phyloP scores from a whole-genome alignment of 2,113 vertebrate genomes.

The Dryoscopus gambensis region DNA sequence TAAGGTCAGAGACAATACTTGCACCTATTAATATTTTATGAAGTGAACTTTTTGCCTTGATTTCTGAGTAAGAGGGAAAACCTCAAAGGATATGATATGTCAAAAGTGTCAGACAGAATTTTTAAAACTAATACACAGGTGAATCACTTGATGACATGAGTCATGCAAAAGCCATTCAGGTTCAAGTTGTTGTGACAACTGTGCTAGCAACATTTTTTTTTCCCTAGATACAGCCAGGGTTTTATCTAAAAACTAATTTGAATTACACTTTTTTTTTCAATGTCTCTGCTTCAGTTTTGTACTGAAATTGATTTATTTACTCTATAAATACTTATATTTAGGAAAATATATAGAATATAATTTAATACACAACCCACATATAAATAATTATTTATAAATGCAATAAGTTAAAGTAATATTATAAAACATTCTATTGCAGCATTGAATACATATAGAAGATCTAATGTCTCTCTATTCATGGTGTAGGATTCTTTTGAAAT shows the following conservation, averaged over 20 bases:
- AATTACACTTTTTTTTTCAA: background rate
- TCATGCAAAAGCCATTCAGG: background rate
- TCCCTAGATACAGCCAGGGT: background rate
- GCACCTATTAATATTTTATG: slow-evolving; percentile 28
- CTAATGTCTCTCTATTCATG: background rate
- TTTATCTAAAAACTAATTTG: background rate
- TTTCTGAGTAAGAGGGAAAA: slow-evolving; percentile 13
- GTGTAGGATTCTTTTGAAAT: background rate
- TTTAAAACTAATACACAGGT: background rate
- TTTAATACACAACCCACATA: background rate
- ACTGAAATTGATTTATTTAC: background rate
- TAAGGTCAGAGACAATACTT: slow-evolving; percentile 39
- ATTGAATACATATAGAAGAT: background rate
- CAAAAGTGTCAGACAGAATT: slow-evolving; percentile 12
- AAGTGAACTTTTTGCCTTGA: background rate
- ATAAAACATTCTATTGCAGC: background rate
- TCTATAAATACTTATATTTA: background rate
- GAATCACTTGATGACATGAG: background rate
- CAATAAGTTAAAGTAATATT: background rate
- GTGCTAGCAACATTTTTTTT: background rate
- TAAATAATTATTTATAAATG: background rate
- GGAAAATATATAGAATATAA: background rate
- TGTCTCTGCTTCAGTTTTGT: background rate
- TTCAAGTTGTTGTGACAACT: slow-evolving; percentile 37
- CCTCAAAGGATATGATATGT: slow-evolving; percentile 19